A percentile compares a stretch with the other conserved stretches of the same genome.
Evolutionary conservation across 23 tunicate genomes (phyloP).

Genomic region (Ciona savignyi): DNA sequence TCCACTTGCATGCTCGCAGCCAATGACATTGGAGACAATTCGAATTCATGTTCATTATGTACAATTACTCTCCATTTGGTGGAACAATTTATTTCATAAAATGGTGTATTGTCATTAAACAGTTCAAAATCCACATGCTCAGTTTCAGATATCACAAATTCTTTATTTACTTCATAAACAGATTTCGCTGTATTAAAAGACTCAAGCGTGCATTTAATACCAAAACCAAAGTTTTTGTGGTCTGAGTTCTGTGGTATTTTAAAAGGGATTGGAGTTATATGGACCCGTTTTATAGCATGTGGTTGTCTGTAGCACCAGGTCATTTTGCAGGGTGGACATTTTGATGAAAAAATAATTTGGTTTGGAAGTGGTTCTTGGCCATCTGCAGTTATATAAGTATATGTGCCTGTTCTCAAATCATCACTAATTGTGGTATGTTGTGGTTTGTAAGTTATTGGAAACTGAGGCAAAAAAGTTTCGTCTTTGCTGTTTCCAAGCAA

Average conservation of each 20-base stretch:
- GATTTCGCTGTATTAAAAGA: slow-evolving; percentile 12
- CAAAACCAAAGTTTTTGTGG: slow-evolving; percentile 10
- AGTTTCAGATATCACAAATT: slow-evolving; percentile 36
- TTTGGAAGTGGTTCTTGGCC: slow-evolving; percentile 17
- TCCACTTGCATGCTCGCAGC: slow-evolving; percentile 58
- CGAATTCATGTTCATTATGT: slow-evolving; percentile 17
- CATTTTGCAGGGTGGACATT: slow-evolving; percentile 24
- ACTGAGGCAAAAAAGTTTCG: background rate
- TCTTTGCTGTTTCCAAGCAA: background rate
- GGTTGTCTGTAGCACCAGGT: slow-evolving; percentile 61
- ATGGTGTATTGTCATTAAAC: slow-evolving; percentile 26
- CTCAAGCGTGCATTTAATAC: slow-evolving; percentile 27
- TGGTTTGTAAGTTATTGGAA: background rate
- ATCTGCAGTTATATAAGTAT: slow-evolving; percentile 17
- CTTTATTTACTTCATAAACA: slow-evolving; percentile 5
- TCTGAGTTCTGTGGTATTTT: slow-evolving; percentile 2
- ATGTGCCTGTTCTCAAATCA: slow-evolving; percentile 35
- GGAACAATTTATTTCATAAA: slow-evolving; percentile 14
- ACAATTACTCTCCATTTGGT: slow-evolving; percentile 48
- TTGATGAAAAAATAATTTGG: slow-evolving; percentile 53
- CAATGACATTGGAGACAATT: slow-evolving; percentile 36
- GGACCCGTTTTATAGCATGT: slow-evolving; percentile 24
- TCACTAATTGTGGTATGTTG: slow-evolving; percentile 4
- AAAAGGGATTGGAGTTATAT: slow-evolving; percentile 55
- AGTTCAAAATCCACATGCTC: slow-evolving; percentile 21